Conservation (phyloP, 2,113 vertebrate genomes). For the Leucosticte australis region DNA sequence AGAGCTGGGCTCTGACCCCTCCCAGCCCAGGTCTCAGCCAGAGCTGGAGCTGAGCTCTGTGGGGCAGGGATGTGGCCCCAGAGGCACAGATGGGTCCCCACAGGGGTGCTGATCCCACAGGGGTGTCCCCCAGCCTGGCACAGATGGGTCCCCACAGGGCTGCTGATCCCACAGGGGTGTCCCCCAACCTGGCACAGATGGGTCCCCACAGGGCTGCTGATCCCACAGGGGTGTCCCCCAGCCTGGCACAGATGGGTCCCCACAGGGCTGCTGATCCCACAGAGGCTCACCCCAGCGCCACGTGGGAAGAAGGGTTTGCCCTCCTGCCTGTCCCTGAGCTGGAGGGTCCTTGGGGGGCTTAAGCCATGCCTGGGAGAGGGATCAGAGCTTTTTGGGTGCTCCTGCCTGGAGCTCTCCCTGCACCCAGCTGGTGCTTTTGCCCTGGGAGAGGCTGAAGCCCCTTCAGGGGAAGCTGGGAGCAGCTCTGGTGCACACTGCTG, state of each 20-base stretch:
- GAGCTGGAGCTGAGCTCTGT: rapidly evolving
- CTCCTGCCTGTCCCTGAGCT: neutral
- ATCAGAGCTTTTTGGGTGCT: neutral
- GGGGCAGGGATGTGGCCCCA: rapidly evolving
- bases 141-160: rapidly evolving
- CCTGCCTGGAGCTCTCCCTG: neutral
- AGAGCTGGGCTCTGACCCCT: neutral
- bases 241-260: neutral
- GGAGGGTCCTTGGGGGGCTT: neutral
- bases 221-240: neutral
- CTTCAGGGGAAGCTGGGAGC: neutral
- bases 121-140: neutral
- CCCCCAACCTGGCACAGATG: neutral
- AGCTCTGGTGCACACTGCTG: neutral
- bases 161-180: neutral
- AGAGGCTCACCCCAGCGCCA: neutral
- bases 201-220: rapidly evolving
- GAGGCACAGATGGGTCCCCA: neutral
- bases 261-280: rapidly evolving
- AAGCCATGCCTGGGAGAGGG: too few relatives aligned
- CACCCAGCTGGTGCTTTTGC: neutral
- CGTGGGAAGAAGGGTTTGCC: neutral
- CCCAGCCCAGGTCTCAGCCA: rapidly evolving
- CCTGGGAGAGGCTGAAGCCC: neutral
- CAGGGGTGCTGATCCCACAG: rapidly evolving